phyloP scores from a whole-genome alignment of 23 tunicate genomes.

The Aplidium turbinatum region DNA sequence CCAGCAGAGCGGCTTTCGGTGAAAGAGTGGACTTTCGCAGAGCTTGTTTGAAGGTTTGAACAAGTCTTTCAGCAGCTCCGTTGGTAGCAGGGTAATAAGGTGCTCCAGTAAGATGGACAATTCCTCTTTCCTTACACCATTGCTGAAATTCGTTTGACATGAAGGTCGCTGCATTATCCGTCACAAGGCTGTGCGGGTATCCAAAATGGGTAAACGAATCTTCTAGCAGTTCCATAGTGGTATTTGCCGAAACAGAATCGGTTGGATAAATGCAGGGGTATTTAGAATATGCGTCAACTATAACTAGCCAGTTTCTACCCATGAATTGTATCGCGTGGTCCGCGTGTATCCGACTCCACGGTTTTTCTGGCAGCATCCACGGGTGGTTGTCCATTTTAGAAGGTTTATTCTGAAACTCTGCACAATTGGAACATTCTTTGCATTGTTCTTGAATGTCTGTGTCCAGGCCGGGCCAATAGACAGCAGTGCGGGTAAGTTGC shows the following conservation, averaged over 20 bases:
- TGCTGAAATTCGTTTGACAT: constrained; percentile 9
- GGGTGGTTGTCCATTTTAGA: constrained; percentile 5
- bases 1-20: constrained; percentile 3
- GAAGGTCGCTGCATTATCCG: constrained; percentile 7
- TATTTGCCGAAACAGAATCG: not conserved
- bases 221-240: constrained; percentile 1
- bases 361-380: constrained; percentile 50
- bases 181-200: constrained; percentile 5
- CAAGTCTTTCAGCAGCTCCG: constrained; percentile 24
- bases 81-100: constrained; percentile 19
- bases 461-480: not conserved
- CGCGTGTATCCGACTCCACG: constrained; percentile 32
- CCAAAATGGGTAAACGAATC: constrained; percentile 10
- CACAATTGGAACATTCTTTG: not conserved
- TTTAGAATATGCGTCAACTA: constrained; percentile 17
- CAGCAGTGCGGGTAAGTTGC: not conserved
- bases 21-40: constrained; percentile 6
- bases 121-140: constrained; percentile 15
- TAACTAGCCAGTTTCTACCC: constrained; percentile 31
- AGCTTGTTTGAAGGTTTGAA: constrained; percentile 28
- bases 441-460: constrained; percentile 5
- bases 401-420: constrained; percentile 3
- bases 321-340: constrained; percentile 34
- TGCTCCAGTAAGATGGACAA: constrained; percentile 28
- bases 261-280: constrained; percentile 29